Conservation (phyloP, 2,797 vertebrate genomes). For the Oreortyx pictus region DNA sequence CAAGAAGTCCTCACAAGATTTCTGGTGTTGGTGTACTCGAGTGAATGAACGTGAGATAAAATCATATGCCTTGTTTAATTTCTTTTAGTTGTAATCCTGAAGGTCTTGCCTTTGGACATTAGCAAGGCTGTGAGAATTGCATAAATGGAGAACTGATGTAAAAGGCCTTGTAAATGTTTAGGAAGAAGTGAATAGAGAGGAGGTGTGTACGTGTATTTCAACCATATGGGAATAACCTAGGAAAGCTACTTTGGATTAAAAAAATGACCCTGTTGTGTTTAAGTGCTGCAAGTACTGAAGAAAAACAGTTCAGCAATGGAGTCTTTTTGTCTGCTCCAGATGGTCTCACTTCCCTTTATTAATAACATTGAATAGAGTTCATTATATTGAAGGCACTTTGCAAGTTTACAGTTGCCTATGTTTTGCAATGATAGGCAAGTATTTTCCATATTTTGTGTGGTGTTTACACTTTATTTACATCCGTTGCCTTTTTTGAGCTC, state of each 20-base stretch:
- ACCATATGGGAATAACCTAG: neutral
- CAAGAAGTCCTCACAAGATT: neutral
- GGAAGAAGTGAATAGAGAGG: neutral
- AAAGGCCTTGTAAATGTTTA: neutral
- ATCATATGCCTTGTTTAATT: neutral
- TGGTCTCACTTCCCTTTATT: neutral
- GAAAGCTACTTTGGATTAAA: no score
- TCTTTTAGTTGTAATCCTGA: neutral
- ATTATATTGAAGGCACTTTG: neutral
- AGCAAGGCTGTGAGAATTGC: neutral
- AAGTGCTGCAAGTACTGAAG: neutral
- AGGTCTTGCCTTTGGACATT: neutral
- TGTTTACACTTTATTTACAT: neutral
- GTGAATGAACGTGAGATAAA: neutral
- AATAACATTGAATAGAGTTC: neutral
- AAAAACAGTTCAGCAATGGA: neutral
- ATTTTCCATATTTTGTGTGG: constrained; percentile 14
- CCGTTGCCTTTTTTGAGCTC: neutral
- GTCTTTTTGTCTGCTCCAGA: neutral
- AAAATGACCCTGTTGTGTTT: rapidly evolving
- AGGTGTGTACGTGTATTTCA: neutral
- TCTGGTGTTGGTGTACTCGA: neutral
- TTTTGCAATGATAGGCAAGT: neutral
- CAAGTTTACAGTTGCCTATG: neutral
- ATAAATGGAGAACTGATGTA: neutral